Evolutionary conservation across 2,113 vertebrate species (phyloP).

Genomic region (Engystomops pustulosus): DNA sequence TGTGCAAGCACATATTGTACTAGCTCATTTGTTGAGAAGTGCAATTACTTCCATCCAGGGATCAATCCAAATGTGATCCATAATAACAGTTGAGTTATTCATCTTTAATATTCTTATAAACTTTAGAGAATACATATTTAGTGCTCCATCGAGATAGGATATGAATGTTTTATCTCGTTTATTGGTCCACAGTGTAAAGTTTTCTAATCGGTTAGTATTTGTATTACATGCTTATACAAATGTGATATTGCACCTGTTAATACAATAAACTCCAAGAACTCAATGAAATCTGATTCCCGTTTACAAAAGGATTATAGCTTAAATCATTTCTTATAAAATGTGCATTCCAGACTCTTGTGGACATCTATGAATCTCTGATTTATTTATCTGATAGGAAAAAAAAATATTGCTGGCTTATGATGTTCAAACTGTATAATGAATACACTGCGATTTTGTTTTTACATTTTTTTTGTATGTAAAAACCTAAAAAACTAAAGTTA

Average conservation of each 20-base stretch:
- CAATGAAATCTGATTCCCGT: neutral
- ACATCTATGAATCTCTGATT: neutral
- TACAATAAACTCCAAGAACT: neutral
- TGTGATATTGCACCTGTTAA: conserved; percentile 13
- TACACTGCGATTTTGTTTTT: too few species aligned
- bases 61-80: neutral
- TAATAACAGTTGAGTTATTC: neutral
- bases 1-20: neutral
- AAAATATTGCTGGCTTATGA: neutral
- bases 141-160: neutral
- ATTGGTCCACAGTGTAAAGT: neutral
- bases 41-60: neutral
- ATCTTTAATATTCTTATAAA: neutral
- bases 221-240: neutral
- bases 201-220: neutral
- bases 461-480: too few species aligned
- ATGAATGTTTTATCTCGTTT: neutral
- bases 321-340: neutral
- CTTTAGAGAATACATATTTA: neutral
- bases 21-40: neutral
- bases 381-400: neutral
- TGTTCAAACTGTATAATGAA: neutral
- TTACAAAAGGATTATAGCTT: conserved; percentile 5
- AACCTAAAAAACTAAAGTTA: too few species aligned
- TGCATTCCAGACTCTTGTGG: neutral